Evolutionary conservation across 2,113 vertebrate species (phyloP).

Genomic region (Anthoscopus minutus): DNA sequence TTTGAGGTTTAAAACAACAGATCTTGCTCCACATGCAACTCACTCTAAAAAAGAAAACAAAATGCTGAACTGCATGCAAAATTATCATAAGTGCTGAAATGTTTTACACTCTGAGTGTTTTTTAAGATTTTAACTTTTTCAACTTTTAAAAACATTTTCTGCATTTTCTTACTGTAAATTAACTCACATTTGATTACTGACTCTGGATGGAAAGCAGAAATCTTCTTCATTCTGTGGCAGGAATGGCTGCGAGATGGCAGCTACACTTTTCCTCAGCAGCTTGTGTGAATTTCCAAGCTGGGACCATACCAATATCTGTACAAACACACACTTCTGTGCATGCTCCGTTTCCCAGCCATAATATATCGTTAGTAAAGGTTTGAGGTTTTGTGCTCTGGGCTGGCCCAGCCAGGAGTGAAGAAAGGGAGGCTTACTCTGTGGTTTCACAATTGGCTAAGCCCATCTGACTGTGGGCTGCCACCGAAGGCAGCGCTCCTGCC

Average conservation of each 20-base stretch:
- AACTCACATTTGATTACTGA: neutral
- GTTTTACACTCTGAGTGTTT: neutral
- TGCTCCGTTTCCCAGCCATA: neutral
- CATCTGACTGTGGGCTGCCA: neutral
- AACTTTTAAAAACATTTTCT: neutral
- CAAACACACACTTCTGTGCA: neutral
- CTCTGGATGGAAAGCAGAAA: neutral
- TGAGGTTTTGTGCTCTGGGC: conserved; percentile 3
- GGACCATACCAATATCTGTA: neutral
- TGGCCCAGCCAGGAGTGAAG: neutral
- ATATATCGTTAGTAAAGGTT: neutral
- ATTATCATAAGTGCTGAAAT: neutral
- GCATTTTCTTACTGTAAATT: neutral
- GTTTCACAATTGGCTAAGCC: conserved; percentile 20
- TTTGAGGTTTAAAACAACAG: neutral
- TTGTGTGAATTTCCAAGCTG: neutral
- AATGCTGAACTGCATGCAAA: neutral
- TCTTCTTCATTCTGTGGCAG: neutral
- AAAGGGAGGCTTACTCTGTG: conserved; percentile 16
- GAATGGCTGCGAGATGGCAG: neutral
- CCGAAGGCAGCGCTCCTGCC: neutral
- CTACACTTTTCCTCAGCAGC: neutral
- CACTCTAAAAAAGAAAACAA: neutral
- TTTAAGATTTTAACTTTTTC: neutral
- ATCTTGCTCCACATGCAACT: neutral